These are phyloP conservation scores for Pygathrix nemaeus DNA, from an alignment of 2,113 vertebrate species.

Conservation along the genomic window DNA sequence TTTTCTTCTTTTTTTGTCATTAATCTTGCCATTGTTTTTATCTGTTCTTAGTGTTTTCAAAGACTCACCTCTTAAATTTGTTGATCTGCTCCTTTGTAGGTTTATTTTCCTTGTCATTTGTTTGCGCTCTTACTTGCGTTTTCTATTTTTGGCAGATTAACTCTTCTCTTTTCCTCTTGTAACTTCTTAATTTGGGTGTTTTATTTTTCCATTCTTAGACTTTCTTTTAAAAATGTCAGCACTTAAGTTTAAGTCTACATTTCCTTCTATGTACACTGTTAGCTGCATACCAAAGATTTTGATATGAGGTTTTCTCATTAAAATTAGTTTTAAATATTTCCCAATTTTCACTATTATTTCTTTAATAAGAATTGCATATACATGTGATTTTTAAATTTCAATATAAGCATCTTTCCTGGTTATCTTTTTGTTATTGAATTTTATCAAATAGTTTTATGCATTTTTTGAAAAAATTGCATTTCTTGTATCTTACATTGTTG, in stretches of 20 bases:
- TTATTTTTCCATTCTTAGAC: background rate
- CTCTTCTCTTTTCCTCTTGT: background rate
- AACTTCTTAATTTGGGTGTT: background rate
- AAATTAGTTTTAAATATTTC: background rate
- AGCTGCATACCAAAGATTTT: background rate
- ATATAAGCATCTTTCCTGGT: background rate
- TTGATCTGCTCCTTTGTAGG: background rate
- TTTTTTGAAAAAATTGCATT: background rate
- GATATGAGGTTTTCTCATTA: background rate
- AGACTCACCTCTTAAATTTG: background rate
- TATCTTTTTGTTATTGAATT: background rate
- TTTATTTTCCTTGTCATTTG: background rate
- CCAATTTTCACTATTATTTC: background rate
- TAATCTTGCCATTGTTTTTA: background rate
- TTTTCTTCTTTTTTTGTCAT: background rate
- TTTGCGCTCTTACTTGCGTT: background rate
- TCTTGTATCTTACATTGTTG: background rate
- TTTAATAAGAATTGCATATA: background rate
- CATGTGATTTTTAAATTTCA: background rate
- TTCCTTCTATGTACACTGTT: background rate
- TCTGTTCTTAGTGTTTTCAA: background rate
- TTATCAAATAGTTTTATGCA: background rate
- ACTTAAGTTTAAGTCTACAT: background rate
- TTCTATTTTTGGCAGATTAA: background rate
- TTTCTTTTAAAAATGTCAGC: background rate